Percentiles rank a stretch among this genome's conserved stretches.
These are phyloP conservation scores for Drepanosiphum platanoidis DNA, from an alignment of 2,888 invertebrate genomes.

Conservation along the genomic window DNA sequence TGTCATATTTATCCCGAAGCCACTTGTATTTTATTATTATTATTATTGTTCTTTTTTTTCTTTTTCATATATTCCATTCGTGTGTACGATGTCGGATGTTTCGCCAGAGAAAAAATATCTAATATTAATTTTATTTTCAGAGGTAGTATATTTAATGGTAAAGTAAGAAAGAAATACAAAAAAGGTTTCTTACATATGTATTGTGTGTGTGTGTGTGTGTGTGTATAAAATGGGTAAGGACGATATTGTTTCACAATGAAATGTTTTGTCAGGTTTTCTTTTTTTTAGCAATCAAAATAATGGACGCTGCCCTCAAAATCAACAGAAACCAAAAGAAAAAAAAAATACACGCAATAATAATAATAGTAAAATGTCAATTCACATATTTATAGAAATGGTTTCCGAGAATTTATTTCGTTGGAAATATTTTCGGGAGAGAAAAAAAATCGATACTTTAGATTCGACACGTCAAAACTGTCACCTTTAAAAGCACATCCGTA, in stretches of 20 bases:
- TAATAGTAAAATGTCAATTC: conserved; percentile 21
- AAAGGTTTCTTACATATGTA: background rate
- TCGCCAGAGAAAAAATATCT: background rate
- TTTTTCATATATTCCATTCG: background rate
- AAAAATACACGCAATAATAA: conserved; percentile 6
- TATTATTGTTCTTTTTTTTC: too few species aligned
- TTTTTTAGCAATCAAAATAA: conserved; percentile 34
- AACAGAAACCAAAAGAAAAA: background rate
- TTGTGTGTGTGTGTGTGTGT: background rate
- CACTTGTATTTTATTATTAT: background rate
- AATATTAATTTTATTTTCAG: background rate
- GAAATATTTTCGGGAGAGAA: conserved; percentile 5
- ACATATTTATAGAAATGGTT: background rate
- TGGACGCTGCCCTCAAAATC: background rate
- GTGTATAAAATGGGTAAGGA: conserved; percentile 1
- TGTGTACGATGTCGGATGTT: background rate
- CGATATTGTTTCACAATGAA: conserved; percentile 15
- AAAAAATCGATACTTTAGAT: conserved; percentile 28
- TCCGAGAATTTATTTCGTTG: conserved; percentile 14
- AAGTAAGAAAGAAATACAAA: background rate
- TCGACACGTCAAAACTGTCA: conserved; percentile 47
- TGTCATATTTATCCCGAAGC: conserved; percentile 13
- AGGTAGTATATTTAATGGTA: background rate
- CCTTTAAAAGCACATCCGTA: conserved; percentile 39
- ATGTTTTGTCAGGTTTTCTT: conserved; percentile 23